Evolutionary conservation across 1,140 invertebrate genomes (phyloP).

Genomic region (Brevipalpus yothersi): DNA sequence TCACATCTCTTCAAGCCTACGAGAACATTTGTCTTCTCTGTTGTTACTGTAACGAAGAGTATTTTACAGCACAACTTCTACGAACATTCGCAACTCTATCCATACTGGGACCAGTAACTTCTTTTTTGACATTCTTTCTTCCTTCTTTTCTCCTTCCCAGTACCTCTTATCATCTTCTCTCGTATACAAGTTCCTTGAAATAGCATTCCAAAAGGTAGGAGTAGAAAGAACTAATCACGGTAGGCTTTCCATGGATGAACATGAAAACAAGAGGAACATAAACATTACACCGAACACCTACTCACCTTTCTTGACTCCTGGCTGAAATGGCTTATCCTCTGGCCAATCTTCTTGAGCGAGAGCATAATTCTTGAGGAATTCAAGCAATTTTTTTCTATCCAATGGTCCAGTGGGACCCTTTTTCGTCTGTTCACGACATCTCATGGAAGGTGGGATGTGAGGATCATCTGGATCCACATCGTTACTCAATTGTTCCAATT

Average conservation of each 20-base stretch:
- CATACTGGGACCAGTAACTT: too few species aligned
- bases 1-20: too few species aligned
- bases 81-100: too few species aligned
- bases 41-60: too few species aligned
- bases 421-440: slow-evolving; percentile 80
- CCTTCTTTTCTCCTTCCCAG: too few species aligned
- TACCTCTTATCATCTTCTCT: too few species aligned
- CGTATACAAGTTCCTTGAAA: not conserved
- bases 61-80: too few species aligned
- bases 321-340: slow-evolving; percentile 72
- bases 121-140: too few species aligned
- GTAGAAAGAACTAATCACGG: not conserved
- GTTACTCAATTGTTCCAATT: slow-evolving; percentile 86
- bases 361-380: slow-evolving; percentile 79
- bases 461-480: slow-evolving; percentile 98
- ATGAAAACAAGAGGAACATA: not conserved
- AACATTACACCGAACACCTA: not conserved
- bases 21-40: too few species aligned
- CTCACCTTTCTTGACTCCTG: slow-evolving; percentile 67
- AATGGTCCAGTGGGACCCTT: slow-evolving; percentile 84
- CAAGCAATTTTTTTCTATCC: slow-evolving; percentile 82
- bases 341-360: slow-evolving; percentile 90
- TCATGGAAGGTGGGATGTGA: slow-evolving; percentile 78
- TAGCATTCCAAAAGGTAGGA: not conserved
- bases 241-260: not conserved